phyloP scores from a whole-genome alignment of 2,113 vertebrate genomes.

The Probosciger aterrimus region DNA sequence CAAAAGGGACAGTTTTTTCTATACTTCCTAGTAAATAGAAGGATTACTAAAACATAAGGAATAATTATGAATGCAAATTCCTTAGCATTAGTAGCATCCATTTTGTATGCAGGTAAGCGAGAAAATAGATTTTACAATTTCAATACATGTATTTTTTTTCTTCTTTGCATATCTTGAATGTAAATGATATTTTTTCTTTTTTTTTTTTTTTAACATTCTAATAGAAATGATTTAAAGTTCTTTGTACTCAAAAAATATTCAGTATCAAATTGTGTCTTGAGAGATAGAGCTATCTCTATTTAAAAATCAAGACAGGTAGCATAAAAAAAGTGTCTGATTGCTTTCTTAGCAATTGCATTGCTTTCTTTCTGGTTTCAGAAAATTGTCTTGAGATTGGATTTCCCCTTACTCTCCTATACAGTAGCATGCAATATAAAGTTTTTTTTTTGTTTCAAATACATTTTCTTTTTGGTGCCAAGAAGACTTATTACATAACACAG shows the following conservation, averaged over 20 bases:
- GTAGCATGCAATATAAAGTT: constrained; percentile 21
- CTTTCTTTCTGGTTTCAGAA: constrained; percentile 63
- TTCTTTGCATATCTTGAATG: background rate
- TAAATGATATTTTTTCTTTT: background rate
- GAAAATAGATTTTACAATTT: background rate
- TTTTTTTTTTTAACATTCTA: background rate
- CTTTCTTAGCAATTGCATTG: constrained; percentile 59
- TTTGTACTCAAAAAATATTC: constrained; percentile 29
- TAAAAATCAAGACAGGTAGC: constrained; percentile 63
- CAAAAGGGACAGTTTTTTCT: background rate
- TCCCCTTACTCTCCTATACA: background rate
- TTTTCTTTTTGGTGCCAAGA: background rate
- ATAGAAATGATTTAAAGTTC: background rate
- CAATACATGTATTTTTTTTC: background rate
- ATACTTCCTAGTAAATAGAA: background rate
- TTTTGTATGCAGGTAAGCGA: background rate
- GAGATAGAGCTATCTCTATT: constrained; percentile 60
- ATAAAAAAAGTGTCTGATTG: constrained; percentile 51
- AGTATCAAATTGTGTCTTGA: constrained; percentile 46
- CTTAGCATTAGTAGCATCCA: background rate
- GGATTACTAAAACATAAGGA: background rate
- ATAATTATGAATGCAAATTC: background rate
- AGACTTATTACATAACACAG: constrained; percentile 39
- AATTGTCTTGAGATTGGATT: constrained; percentile 67
- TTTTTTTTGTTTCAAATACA: constrained; percentile 51